Evolutionary conservation across 35 echinoderm and acorn worm genomes (phyloP), one percentile per base, ranked within the genome.

Genomic region (Lytechinus variegatus): DNA sequence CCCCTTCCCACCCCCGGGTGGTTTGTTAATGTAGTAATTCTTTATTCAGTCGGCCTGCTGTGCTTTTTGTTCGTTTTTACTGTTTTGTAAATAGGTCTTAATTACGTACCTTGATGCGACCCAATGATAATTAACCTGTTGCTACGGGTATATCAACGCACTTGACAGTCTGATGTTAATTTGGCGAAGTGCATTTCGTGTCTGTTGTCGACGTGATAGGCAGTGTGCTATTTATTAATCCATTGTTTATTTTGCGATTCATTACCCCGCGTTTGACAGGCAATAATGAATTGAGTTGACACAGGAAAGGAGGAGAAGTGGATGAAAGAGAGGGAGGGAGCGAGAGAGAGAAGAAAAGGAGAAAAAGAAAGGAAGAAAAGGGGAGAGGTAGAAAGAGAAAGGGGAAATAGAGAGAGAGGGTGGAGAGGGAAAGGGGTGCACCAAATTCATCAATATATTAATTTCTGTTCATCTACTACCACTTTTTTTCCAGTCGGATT

Each of bases 211-310:
- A 24, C 24, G n/a, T 79, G 66, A 79, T 24, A 24, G 66, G 19
- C 19, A 79, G 66, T 79, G 14, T 24, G 66, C 66, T 79, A 79
- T 79, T 79, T 79, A 79, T 79, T 79, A 79, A 79, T 79, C 66
- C 66, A 79, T 79, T 79, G 66, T 79, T 79, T 79, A 79, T 79
- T 79, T 79, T 79, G 66, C 66, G 66, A 79, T 79, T 79, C 66
- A 79, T 79, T 79, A 79, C 66, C 66, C 19, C 14, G 66, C 19
- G 66, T 79, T 79, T 79, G 66, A 79, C 66, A 79, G 66, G 66
- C 66, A 79, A 79, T 79, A 79, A 79, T 24, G 66, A 79, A 79
- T 79, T 8, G 66, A 79, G 66, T 79, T 79, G 19, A 79, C 66
- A 79, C 66, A 79, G 66, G 66, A 79, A 79, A 79, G 14, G 66